phyloP scores from a whole-genome alignment of 35 echinoderm and acorn worm species.

The Diadema setosum region DNA sequence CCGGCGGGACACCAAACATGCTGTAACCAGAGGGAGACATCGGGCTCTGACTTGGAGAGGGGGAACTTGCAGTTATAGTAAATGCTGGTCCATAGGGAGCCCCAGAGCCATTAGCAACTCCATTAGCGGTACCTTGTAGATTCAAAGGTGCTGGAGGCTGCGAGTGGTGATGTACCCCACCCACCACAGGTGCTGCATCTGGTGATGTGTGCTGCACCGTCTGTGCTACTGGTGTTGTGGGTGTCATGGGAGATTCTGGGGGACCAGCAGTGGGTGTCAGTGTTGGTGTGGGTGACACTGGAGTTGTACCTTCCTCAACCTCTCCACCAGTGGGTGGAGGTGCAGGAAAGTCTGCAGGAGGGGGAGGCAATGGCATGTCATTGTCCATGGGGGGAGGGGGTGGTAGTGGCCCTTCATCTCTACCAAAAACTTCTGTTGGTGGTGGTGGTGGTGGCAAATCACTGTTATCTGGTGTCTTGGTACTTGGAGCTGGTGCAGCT shows the following conservation, averaged over 20 bases:
- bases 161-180: not conserved
- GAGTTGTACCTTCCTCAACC: not conserved
- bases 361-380: conserved; percentile 32
- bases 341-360: not conserved
- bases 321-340: not conserved
- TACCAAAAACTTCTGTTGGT: not conserved
- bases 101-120: not conserved
- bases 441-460: conserved; percentile 47
- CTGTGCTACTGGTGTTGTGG: conserved; percentile 7
- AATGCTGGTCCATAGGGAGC: not conserved
- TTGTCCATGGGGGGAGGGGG: conserved; percentile 35
- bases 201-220: not conserved
- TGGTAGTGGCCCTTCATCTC: conserved; percentile 1
- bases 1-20: not conserved
- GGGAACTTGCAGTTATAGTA: not conserved
- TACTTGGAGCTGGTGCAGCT: not conserved
- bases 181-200: conserved; percentile 4
- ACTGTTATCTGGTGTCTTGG: not conserved
- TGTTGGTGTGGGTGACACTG: not conserved
- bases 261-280: not conserved
- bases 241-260: not conserved
- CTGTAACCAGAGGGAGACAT: not conserved
- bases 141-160: not conserved
- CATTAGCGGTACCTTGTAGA: not conserved
- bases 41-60: not conserved